Conservation (phyloP, 2,888 invertebrate species). For the Lydus trimaculatus region DNA sequence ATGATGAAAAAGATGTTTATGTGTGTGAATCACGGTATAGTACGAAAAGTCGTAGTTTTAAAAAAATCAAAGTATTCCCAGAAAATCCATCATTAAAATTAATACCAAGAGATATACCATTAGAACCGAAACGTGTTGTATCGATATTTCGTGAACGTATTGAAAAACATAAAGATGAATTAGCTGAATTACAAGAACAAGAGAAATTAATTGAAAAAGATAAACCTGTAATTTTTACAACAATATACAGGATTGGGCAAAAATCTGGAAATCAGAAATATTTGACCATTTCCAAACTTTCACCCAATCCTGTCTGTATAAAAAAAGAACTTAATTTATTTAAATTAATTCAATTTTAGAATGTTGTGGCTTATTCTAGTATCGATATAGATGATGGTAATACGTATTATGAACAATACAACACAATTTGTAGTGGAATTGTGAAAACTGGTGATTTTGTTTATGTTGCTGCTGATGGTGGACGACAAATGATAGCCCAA, state of each 20-base stretch:
- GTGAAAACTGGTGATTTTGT: conserved; percentile 94
- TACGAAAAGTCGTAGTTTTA: conserved; percentile 84
- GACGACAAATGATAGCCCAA: conserved; percentile 90
- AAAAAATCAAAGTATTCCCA: conserved; percentile 89
- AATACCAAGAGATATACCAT: conserved; percentile 72
- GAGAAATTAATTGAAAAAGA: conserved; percentile 86
- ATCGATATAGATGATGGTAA: conserved; percentile 77
- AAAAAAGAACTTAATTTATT: conserved; percentile 7
- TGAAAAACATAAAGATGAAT: conserved; percentile 89
- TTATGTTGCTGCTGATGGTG: conserved; percentile 90
- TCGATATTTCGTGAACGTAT: conserved; percentile 92
- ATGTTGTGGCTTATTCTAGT: conserved; percentile 76
- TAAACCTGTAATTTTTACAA: conserved; percentile 81
- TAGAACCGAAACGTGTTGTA: conserved; percentile 87
- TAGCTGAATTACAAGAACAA: conserved; percentile 82
- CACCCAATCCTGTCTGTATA: too few species aligned
- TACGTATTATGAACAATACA: conserved; percentile 93
- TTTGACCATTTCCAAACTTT: too few species aligned
- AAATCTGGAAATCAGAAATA: too few species aligned
- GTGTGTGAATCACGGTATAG: conserved; percentile 97
- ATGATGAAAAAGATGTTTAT: conserved; percentile 91
- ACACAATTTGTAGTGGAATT: conserved; percentile 81
- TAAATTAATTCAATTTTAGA: conserved; percentile 63
- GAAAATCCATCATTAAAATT: conserved; percentile 71
- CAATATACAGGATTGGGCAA: too few species aligned